Evolutionary conservation across 2,113 vertebrate species (phyloP), one percentile per base, ranked within the genome.

Genomic region (Xenus cinereus): DNA sequence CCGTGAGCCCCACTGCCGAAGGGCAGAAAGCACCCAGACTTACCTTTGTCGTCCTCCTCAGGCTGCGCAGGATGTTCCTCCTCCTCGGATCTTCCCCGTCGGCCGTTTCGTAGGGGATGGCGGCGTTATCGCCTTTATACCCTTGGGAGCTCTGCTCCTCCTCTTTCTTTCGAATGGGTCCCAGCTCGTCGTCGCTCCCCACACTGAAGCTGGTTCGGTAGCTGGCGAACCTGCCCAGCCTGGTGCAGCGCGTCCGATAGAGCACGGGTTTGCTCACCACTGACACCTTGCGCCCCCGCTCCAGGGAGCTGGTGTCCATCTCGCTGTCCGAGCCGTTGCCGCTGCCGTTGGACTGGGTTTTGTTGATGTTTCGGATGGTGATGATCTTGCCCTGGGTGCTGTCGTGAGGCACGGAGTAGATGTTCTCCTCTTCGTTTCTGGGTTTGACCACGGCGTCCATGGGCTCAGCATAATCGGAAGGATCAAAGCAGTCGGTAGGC

Each of bases 321-420:
- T 99, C 99, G 12, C 99, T 99, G 97, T 99, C 99, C 0, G 99
- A 99, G 19, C 99, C 99, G 14, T 99, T 99, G 28, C 99, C 99
- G 8, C 99, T 98, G 17, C 98, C 98, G 1, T 99, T 99, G 37
- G 99, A 95, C 15, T 99, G 98, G 18, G 98, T 97, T 76, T 99
- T 99, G 98, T 99, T 99, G 78, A 99, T 99, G 53, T 99, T 99
- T 11, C 99, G 98, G 51, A 99, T 98, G 87, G 99, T 99, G 96
- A 99, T 99, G 91, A 99, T 99, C 92, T 99, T 99, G 76, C 99
- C 99, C 77, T 99, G 99, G 50, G 99, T 99, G 98, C 99, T 99
- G 97, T 99, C 99, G 6, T 99, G 99, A 3, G 99, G 99, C 57
- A 99, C 99, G 0, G 99, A 99, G 96, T 99, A 99, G 85, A 99